These are phyloP conservation scores for Euphydryas editha DNA, from an alignment of 2,888 invertebrate species.

Conservation along the genomic window DNA sequence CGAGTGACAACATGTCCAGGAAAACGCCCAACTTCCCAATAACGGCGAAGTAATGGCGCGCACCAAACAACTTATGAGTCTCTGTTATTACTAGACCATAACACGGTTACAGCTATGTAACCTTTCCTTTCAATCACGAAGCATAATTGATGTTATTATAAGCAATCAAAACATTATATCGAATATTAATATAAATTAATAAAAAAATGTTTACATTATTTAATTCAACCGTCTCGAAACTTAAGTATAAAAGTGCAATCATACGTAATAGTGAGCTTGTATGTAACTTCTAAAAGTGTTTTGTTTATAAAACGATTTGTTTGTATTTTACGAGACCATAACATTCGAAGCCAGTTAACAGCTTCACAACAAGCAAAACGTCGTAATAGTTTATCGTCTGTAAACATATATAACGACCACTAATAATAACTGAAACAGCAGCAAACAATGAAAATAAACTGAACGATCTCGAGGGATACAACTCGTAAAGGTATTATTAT, in stretches of 20 bases:
- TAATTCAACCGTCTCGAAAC: background rate
- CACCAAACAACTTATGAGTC: slow-evolving; percentile 63
- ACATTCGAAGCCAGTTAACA: slow-evolving; percentile 74
- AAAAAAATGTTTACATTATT: slow-evolving; percentile 5
- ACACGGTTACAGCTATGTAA: slow-evolving; percentile 23
- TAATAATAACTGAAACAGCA: slow-evolving; percentile 82
- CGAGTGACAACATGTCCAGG: slow-evolving; percentile 58
- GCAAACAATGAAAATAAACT: slow-evolving; percentile 78
- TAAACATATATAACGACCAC: slow-evolving; percentile 80
- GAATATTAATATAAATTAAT: background rate
- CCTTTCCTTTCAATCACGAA: background rate
- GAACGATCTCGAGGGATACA: slow-evolving; percentile 66
- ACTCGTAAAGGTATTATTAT: slow-evolving; percentile 81
- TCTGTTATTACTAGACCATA: slow-evolving; percentile 53
- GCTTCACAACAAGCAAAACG: slow-evolving; percentile 75
- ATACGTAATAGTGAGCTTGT: background rate
- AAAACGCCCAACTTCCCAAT: slow-evolving; percentile 76
- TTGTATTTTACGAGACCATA: slow-evolving; percentile 72
- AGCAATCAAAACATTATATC: background rate
- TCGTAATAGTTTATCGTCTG: slow-evolving; percentile 78
- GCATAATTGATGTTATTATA: background rate
- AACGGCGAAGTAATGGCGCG: slow-evolving; percentile 74
- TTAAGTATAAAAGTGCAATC: background rate
- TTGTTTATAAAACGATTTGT: slow-evolving; percentile 74
- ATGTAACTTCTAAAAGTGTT: slow-evolving; percentile 29